Evolutionary conservation across 2,797 vertebrate genomes (phyloP).

Genomic region (Limosa lapponica): DNA sequence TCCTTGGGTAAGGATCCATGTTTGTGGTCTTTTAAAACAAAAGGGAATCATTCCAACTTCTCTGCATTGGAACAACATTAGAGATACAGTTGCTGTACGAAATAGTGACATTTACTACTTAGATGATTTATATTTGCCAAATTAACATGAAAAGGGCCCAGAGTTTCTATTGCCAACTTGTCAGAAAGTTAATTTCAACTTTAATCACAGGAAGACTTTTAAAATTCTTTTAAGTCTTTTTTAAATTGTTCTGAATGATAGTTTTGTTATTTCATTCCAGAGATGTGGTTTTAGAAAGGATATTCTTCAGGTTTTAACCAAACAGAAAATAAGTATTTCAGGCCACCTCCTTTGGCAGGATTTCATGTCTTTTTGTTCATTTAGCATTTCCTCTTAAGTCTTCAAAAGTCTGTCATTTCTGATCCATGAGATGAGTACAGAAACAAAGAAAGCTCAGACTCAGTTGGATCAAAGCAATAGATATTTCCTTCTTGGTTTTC

Average conservation of each 20-base stretch:
- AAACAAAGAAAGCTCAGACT: slow-evolving; percentile 30
- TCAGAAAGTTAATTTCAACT: background rate
- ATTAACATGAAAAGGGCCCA: background rate
- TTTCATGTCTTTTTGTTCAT: slow-evolving; percentile 51
- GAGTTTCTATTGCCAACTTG: background rate
- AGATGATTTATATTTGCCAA: slow-evolving; percentile 17
- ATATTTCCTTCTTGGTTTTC: background rate
- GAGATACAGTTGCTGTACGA: background rate
- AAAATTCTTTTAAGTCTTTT: background rate
- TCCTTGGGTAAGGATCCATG: background rate
- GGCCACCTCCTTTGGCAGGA: slow-evolving; percentile 8
- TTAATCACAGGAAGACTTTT: background rate
- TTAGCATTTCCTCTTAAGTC: slow-evolving; percentile 42
- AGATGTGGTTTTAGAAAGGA: background rate
- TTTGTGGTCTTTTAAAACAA: slow-evolving; percentile 24
- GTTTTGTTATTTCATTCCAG: background rate
- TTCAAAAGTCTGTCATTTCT: slow-evolving; percentile 32
- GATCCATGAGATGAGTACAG: slow-evolving; percentile 21
- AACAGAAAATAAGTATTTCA: slow-evolving; percentile 16
- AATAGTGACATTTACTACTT: slow-evolving; percentile 15
- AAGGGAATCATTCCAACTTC: background rate
- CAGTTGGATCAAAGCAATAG: slow-evolving; percentile 29
- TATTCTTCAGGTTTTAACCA: background rate
- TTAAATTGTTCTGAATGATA: background rate
- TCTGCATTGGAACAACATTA: background rate